Evolutionary conservation across 37 sponge, comb jelly and placozoan species (phyloP), one percentile per base, ranked within the genome.

Genomic region (Lycopodina hypogea): DNA sequence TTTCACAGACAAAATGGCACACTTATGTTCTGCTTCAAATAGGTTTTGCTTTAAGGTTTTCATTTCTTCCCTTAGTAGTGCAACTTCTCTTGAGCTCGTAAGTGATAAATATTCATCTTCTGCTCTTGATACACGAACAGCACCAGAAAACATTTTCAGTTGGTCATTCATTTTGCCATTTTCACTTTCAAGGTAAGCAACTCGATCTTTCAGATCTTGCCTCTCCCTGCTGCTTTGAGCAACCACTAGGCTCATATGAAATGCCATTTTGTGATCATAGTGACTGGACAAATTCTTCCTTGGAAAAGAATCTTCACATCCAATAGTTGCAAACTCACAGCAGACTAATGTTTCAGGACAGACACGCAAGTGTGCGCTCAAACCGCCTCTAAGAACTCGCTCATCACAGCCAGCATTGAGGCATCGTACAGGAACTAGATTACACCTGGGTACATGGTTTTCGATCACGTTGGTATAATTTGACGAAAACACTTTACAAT

Each of bases 391-490:
- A 19, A 72, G 57, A 8, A 34, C 11, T 18, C 11, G 24, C 22
- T 12, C 36, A 4, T 28, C 73, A 40, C 81, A 81, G 17, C 66
- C 35, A 2, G 59, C 35, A 61, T 81, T 81, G 30, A 64, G 58
- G 65, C 81, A 81, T 3, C 56, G 7, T 21, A 81, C 65, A 42
- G 73, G 73, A 38, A 36, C 57, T 26, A 28, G 30, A 15, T 6
- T 1, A 72, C 81, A 81, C 29, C 9, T 37, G 3, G 72, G 72
- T 19, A 45, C 39, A 62, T 81, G 81, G 32, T 67, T 78, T 9
- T 78, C 38, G 38, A 42, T 52, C 9, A 80, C 80, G 29, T 80
- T 71, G 28, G 29, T 39, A 70, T 35, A 80, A 42, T 33, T 51
- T n/a, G 80, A 69, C 22, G 18, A 14, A 58, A 70, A 80, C 3